A percentile compares a stretch with the other conserved stretches of the same genome.
These are phyloP conservation scores for Tetropium fuscum DNA, from an alignment of 2,888 invertebrate species.

Conservation along the genomic window DNA sequence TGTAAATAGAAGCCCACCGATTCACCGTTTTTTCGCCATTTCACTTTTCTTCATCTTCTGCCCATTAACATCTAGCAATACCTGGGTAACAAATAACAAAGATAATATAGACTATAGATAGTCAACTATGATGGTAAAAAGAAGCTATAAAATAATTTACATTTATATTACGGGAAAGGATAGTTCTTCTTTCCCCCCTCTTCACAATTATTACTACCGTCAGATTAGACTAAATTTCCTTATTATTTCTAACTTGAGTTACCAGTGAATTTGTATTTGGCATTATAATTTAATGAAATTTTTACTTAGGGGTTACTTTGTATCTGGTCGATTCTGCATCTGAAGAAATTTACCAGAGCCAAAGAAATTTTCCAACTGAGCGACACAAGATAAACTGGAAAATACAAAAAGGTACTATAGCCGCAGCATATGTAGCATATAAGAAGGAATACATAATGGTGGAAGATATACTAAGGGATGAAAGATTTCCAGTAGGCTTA, in stretches of 20 bases:
- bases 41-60: no score
- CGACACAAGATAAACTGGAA: constrained; percentile 71
- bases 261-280: not conserved
- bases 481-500: constrained; percentile 71
- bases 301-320: constrained; percentile 68
- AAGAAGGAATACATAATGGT: constrained; percentile 70
- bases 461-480: constrained; percentile 70
- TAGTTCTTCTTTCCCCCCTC: no score
- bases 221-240: not conserved
- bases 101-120: no score
- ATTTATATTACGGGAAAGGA: no score
- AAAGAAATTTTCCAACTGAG: constrained; percentile 65
- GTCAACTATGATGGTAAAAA: no score
- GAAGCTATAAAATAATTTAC: no score
- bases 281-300: not conserved
- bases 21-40: no score
- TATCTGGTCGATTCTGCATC: constrained; percentile 69
- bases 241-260: not conserved
- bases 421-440: constrained; percentile 71
- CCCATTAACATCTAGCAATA: no score
- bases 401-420: constrained; percentile 69
- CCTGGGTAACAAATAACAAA: no score
- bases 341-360: constrained; percentile 70
- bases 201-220: no score
- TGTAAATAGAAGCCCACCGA: no score